Base-by-base conservation (phyloP, 2,113 vertebrate species). In the Cephalophus harveyi region DNA sequence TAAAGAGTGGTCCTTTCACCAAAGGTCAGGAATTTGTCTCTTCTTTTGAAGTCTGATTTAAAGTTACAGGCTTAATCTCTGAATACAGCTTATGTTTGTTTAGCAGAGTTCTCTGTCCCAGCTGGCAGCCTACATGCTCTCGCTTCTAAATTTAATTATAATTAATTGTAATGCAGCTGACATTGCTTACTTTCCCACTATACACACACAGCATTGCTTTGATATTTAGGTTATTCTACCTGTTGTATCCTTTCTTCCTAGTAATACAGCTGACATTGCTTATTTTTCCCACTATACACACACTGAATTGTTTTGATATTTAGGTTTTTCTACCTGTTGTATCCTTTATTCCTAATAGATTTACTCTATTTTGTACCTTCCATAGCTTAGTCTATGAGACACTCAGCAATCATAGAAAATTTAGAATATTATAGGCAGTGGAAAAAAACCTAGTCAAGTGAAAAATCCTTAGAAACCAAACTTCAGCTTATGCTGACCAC, bases 381-480 rank as follows among this genome's bases (percentile, higher is more conserved):
- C n/a, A 92, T 0, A 89, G 59, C 9, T 91, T 67, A 91, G 8
- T 6, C 67, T 74, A 16, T 52, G 71, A 87, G 74, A 94, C 2
- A 48, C 1, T 85, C 46, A 59, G 21, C 67, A 79, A 81, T 82
- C 33, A 36, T 8, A 91, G 50, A 97, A 97, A 92, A 97, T 94
- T 91, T 94, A 94, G 19, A 97, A 89, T 64, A 15, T 76, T 78
- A 67, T 48, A 76, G 33, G 23, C 30, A 89, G 71, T 86, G 28
- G 23, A 13, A 89, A 52, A 78, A 27, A 89, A 25, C 43, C 3
- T 3, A 55, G 43, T 76, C 12, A 14, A 94, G 40, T 36, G 40
- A 87, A 89, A 95, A 71, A 48, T 96, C 27, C 28, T 62, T 94
- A 92, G 28, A 95, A 94, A 89, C 30, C 23, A 93, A 93, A 96